Evolutionary conservation across 2,113 vertebrate genomes (phyloP), one percentile per base, ranked within the genome.

Genomic region (Lichenostomus cassidix): DNA sequence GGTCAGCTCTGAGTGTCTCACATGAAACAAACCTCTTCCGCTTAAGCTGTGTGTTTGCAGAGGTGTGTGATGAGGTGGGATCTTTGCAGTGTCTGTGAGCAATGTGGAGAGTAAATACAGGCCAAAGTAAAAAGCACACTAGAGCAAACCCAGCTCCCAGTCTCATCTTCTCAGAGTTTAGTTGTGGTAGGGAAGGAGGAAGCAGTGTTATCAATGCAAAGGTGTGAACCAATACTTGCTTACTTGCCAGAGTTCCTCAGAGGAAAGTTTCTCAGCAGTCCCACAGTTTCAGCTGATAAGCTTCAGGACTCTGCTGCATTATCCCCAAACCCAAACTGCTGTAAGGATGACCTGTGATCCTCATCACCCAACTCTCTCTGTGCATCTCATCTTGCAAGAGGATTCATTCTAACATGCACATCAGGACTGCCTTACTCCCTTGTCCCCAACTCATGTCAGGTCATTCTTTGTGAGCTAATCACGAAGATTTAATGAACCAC

Each of bases 61-160:
- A 82, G 33, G 31, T 69, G n/a, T 46, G 60, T 1, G 0, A 44
- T 37, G 59, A 46, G 46, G 28, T 0, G 0, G 15, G 23, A 74
- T 74, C 33, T 89, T 55, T 70, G 42, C 31, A 35, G 21, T 23
- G 53, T 21, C 23, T 53, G 1, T 52, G n/a, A 69, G 53, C n/a
- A 46, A 47, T 12, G 12, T 25, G n/a, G 19, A 58, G 52, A 67
- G 52, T 41, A 94, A 86, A 84, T 35, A 68, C 11, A 68, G 85
- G 37, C 28, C 49, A 35, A 18, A 80, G 14, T 35, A 13, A 71
- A 92, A 91, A 68, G 25, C 12, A 84, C 21, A 24, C 27, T 73
- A 17, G 18, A 60, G 24, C 50, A 90, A 62, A 92, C 62, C 2
- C 47, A 62, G n/a, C n/a, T 90, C 31, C 37, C n/a, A 65, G 0